Conservation (phyloP, 2,797 vertebrate species). For the Artibeus jamaicensis region DNA sequence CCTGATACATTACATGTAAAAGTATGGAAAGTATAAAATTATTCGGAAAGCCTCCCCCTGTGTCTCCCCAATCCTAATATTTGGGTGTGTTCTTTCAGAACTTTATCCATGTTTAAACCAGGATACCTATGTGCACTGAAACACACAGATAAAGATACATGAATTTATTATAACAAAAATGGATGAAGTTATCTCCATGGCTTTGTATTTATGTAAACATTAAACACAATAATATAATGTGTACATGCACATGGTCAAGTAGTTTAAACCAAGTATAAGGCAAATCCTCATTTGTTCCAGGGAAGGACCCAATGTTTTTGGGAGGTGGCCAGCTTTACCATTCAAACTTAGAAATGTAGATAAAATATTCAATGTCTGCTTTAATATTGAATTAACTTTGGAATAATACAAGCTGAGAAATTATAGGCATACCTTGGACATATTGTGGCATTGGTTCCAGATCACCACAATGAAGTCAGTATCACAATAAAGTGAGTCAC, state of each 20-base stretch:
- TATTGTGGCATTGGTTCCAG: no score
- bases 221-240: not conserved
- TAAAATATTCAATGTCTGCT: not conserved
- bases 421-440: not conserved
- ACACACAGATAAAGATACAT: not conserved
- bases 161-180: not conserved
- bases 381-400: not conserved
- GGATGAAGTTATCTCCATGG: not conserved
- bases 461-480: not conserved
- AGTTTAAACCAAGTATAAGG: not conserved
- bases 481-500: not conserved
- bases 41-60: not conserved
- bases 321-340: no score
- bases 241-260: not conserved
- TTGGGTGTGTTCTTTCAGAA: not conserved
- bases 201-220: not conserved
- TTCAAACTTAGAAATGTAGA: not conserved
- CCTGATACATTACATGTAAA: not conserved
- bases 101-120: not conserved
- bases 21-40: not conserved
- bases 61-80: not conserved
- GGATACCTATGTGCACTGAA: not conserved
- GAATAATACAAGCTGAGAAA: not conserved
- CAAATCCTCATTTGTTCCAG: not conserved
- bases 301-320: no score